Conservation (phyloP, 2,888 invertebrate genomes). For the Phyto melanocephala region DNA sequence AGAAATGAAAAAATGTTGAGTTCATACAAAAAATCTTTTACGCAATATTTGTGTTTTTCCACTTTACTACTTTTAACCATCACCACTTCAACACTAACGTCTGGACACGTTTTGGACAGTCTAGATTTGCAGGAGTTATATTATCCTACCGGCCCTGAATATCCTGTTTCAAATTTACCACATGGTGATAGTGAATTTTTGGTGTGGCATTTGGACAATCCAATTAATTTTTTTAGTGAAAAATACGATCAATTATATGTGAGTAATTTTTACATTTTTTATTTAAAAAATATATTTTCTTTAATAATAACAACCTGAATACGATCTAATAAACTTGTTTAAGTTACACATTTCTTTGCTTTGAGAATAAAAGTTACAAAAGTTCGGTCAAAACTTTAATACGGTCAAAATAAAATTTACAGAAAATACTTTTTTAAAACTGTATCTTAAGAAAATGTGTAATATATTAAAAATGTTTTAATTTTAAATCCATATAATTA, state of each 20-base stretch:
- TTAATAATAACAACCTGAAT: too few relatives aligned
- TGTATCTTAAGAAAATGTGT: too few relatives aligned
- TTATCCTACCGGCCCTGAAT: constrained; percentile 67
- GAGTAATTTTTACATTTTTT: constrained; percentile 80
- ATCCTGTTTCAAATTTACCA: constrained; percentile 70
- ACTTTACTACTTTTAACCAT: constrained; percentile 65
- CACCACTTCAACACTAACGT: constrained; percentile 50
- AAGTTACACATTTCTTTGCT: too few relatives aligned
- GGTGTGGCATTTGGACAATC: constrained; percentile 77
- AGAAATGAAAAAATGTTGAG: constrained; percentile 51
- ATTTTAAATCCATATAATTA: too few relatives aligned
- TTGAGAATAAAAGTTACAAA: too few relatives aligned
- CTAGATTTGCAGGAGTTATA: constrained; percentile 73
- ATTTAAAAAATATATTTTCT: not conserved
- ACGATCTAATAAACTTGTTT: too few relatives aligned
- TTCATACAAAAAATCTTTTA: constrained; percentile 60
- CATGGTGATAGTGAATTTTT: constrained; percentile 76
- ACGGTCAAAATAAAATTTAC: too few relatives aligned
- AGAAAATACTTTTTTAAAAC: too few relatives aligned
- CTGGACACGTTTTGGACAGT: constrained; percentile 73
- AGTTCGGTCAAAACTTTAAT: too few relatives aligned
- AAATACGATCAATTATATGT: constrained; percentile 88
- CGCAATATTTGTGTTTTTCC: constrained; percentile 69
- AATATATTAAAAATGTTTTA: too few relatives aligned
- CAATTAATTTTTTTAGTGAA: constrained; percentile 89